Percentiles rank a stretch among this genome's conserved stretches.
These are phyloP conservation scores for Himalopsyche tibetana DNA, from an alignment of 2,888 invertebrate genomes.

Conservation along the genomic window DNA sequence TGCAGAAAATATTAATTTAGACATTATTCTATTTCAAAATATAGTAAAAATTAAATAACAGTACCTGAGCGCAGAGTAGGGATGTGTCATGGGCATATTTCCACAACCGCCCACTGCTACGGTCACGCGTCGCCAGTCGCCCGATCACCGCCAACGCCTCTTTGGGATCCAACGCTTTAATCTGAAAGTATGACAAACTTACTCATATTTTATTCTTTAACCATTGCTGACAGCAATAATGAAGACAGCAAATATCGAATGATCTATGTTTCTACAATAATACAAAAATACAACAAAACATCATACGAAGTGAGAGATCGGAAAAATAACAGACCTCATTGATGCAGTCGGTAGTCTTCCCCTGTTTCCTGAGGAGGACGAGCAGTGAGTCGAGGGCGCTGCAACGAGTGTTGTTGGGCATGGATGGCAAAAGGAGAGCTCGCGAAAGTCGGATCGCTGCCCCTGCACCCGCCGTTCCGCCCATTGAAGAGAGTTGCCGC, in stretches of 20 bases:
- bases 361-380: constrained; percentile 58
- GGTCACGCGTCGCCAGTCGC: constrained; percentile 71
- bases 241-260: too few species aligned
- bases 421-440: constrained; percentile 74
- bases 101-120: constrained; percentile 72
- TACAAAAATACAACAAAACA: too few species aligned
- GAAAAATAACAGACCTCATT: constrained; percentile 47
- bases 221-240: too few species aligned
- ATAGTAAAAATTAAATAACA: neutral
- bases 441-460: constrained; percentile 78
- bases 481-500: constrained; percentile 79
- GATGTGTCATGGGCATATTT: constrained; percentile 75
- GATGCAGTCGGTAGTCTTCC: constrained; percentile 58
- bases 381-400: constrained; percentile 56
- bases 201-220: too few species aligned
- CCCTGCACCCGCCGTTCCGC: constrained; percentile 79
- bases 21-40: too few species aligned
- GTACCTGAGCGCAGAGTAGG: constrained; percentile 73
- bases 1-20: too few species aligned
- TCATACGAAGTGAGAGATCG: too few species aligned
- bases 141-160: constrained; percentile 69
- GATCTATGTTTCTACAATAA: too few species aligned
- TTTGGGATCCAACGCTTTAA: constrained; percentile 57
- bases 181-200: constrained; percentile 48
- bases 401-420: constrained; percentile 67